Evolutionary conservation across 1,140 invertebrate species (phyloP), one percentile per base, ranked within the genome.

Genomic region (Eupristina koningsbergeri): DNA sequence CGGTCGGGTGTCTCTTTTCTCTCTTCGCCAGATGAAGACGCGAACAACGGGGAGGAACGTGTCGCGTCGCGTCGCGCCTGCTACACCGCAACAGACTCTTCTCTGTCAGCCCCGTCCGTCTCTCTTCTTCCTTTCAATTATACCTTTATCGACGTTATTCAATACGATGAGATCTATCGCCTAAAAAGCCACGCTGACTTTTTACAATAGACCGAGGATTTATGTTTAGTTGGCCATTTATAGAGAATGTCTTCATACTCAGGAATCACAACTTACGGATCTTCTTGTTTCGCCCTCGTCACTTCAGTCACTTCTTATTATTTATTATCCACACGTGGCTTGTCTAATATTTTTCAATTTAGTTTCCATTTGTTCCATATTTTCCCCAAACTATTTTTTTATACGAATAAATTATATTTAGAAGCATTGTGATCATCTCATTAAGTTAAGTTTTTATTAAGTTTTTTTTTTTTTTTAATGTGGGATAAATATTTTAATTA

Each of bases 71-170:
- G 73, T n/a, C n/a, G n/a, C n/a, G n/a, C n/a, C n/a, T n/a, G n/a
- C n/a, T n/a, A n/a, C n/a, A n/a, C n/a, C n/a, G n/a, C n/a, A n/a
- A n/a, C 45, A 36, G 73, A 47, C 73, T 75, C 41, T 0, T 50
- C 58, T 58, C 74, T 13, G n/a, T 76, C n/a, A n/a, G n/a, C 8
- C 17, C 19, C 1, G n/a, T 50, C 53, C 53, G 76, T 64, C 61
- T 58, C 45, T 39, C 64, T 82, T 41, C n/a, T 78, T 19, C 31
- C 9, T 83, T 69, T 26, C 58, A 31, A 7, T 11, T 22, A 11
- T n/a, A n/a, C n/a, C 71, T 83, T 83, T 78, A 83, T 78, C 81
- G 75, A 9, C 7, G 3, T 31, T 31, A 36, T 58, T 78, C 81
- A 83, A 71, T 61, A 5, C 31, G n/a, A n/a, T n/a, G 45, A 34